Evolutionary conservation across 2,113 vertebrate genomes (phyloP).

Genomic region (Columba janthina): DNA sequence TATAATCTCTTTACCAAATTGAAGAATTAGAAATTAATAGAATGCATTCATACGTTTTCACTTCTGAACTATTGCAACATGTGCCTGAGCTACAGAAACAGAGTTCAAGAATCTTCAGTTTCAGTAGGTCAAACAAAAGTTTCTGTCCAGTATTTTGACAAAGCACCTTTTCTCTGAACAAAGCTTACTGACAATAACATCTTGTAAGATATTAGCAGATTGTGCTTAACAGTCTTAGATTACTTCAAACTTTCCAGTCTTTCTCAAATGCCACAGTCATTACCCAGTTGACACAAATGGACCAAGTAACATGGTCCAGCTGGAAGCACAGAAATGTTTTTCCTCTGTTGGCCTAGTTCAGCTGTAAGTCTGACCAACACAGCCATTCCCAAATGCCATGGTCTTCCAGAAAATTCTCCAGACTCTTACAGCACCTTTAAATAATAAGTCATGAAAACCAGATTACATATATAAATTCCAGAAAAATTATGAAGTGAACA

Average conservation of each 20-base stretch:
- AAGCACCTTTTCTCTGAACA: not conserved
- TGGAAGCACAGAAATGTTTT: not conserved
- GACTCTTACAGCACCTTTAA: not conserved
- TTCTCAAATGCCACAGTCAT: not conserved
- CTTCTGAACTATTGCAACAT: not conserved
- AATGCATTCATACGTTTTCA: not conserved
- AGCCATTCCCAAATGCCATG: not conserved
- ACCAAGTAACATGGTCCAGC: not conserved
- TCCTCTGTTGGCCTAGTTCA: not conserved
- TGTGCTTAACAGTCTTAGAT: not conserved
- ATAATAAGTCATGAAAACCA: not conserved
- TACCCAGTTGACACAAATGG: not conserved
- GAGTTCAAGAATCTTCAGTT: not conserved
- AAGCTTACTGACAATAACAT: not conserved
- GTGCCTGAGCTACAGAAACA: not conserved
- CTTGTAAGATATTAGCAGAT: not conserved
- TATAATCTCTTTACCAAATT: not conserved
- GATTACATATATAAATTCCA: not conserved
- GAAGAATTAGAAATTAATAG: not conserved
- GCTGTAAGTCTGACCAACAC: not conserved
- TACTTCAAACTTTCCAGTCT: not conserved
- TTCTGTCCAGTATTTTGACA: not conserved
- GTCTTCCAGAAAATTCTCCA: not conserved
- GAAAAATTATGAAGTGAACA: not conserved
- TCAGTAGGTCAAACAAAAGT: not conserved